Evolutionary conservation across 1,140 invertebrate genomes (phyloP), one percentile per base, ranked within the genome.

Genomic region (Drosophila sproati): DNA sequence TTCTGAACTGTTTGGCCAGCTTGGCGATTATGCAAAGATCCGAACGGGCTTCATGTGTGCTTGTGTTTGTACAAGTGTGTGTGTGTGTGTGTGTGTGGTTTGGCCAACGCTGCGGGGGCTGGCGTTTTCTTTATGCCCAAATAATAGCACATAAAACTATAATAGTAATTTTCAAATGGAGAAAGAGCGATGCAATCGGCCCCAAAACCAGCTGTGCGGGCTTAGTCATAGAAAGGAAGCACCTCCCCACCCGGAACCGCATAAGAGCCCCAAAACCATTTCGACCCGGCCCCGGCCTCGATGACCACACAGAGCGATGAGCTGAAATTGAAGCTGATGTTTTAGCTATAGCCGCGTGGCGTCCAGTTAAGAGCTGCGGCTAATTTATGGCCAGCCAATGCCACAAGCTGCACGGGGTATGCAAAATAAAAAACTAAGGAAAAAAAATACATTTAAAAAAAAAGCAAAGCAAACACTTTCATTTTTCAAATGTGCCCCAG

Each of bases 101-200:
- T 72, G 67, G 77, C 61, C 66, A 78, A 56, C 82, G 82, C 82
- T 86, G 82, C 82, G 82, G 82, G 82, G 79, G 80, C 69, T 87
- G 82, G 82, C 83, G 82, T 82, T 79, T 80, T 64, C 78, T 74
- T 88, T 87, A 89, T 89, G 78, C 72, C 80, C 85, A 89, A 89
- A 89, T 89, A 89, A 89, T 89, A 89, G 85, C 85, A 89, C 85
- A 89, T 89, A 89, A 89, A 89, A 89, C 86, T 89, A 89, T 89
- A 89, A 89, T 89, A 87, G 85, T 87, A 83, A 87, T 87, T 87
- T 87, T 81, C 83, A 87, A 87, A 88, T 70, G 83, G 85, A 87
- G 83, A 87, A 87, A 87, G 83, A 87, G 83, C 67, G 83, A 87
- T 87, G 83, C 83, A 87, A 87, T 87, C 83, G 82, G 72, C 72